Evolutionary conservation across 2,797 vertebrate species (phyloP), one percentile per base, ranked within the genome.

Genomic region (Eutrigla gurnardus): DNA sequence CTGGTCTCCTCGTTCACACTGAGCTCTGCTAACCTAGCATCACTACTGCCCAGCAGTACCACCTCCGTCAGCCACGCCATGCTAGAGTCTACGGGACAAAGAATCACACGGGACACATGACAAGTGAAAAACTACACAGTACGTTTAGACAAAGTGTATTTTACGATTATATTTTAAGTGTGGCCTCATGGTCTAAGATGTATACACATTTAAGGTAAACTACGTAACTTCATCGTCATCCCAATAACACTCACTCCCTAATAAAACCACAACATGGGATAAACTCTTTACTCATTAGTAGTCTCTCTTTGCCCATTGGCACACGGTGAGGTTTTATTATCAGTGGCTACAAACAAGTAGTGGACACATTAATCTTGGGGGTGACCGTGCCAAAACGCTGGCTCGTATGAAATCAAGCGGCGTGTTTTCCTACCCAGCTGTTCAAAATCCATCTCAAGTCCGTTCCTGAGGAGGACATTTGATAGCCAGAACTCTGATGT

Each of bases 391-490:
- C 49, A 55, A 68, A 55, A 65, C 46, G 69, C 42, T 73, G 46
- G 40, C 43, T 58, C 43, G 72, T 59, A 54, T 66, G 3, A 70
- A 73, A n/a, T 18, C 39, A 9, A n/a, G n/a, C 13, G 46, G 14
- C 17, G 36, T 53, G 65, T 66, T 65, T 76, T 80, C 84, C 39
- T 93, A 96, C 95, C 95, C 69, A 95, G 93, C 85, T 94, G 93
- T 68, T 95, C 93, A 66, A 89, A 93, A 79, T 95, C 92, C 90
- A 94, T 94, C 86, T 96, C 95, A 12, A 96, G 92, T 10, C 95
- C 95, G 5, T 96, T 96, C 74, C 94, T 93, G 65, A 96, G 88
- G 36, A 96, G 95, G 39, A 94, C 77, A 89, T 94, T 95, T 57
- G 91, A 92, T 74, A 96, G 87, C 95, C 95, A 96, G 84, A 91